Conservation (phyloP, 2,888 invertebrate genomes). For the Drosophila mayaguana region DNA sequence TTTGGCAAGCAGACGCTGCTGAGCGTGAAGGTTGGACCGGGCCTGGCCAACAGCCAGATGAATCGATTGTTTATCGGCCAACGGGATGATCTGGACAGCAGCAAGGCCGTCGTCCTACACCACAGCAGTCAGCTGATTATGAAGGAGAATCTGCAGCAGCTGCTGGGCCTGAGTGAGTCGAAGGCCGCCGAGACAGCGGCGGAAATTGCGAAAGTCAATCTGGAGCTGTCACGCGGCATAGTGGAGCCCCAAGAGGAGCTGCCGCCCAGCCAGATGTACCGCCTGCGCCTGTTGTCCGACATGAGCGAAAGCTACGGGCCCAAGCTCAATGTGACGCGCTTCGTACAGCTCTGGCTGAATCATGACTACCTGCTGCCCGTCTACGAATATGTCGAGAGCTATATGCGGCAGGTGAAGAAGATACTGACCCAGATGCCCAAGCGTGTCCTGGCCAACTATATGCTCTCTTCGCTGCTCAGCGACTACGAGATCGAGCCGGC, state of each 20-base stretch:
- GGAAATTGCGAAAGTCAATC: slow-evolving; percentile 66
- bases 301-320: slow-evolving; percentile 73
- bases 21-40: slow-evolving; percentile 70
- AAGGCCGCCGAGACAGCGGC: slow-evolving; percentile 56
- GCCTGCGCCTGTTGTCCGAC: slow-evolving; percentile 61
- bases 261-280: slow-evolving; percentile 63
- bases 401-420: slow-evolving; percentile 69
- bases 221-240: slow-evolving; percentile 57
- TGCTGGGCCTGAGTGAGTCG: slow-evolving; percentile 64
- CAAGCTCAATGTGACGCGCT: slow-evolving; percentile 71
- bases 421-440: slow-evolving; percentile 68
- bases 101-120: slow-evolving; percentile 34
- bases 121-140: slow-evolving; percentile 21
- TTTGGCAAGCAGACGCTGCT: slow-evolving; percentile 78
- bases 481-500: slow-evolving; percentile 64
- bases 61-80: slow-evolving; percentile 75
- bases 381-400: slow-evolving; percentile 76
- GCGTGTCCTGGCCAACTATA: slow-evolving; percentile 79
- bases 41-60: slow-evolving; percentile 66
- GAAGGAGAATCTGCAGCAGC: slow-evolving; percentile 47
- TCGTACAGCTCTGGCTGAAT: slow-evolving; percentile 76
- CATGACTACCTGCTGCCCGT: slow-evolving; percentile 78
- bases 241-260: slow-evolving; percentile 51
- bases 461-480: slow-evolving; percentile 73
- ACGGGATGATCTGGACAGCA: slow-evolving; percentile 52